A percentile compares a stretch with the other conserved stretches of the same genome.
Evolutionary conservation across 1,140 invertebrate species (phyloP).

Genomic region (Thalassaphorura encarpata): DNA sequence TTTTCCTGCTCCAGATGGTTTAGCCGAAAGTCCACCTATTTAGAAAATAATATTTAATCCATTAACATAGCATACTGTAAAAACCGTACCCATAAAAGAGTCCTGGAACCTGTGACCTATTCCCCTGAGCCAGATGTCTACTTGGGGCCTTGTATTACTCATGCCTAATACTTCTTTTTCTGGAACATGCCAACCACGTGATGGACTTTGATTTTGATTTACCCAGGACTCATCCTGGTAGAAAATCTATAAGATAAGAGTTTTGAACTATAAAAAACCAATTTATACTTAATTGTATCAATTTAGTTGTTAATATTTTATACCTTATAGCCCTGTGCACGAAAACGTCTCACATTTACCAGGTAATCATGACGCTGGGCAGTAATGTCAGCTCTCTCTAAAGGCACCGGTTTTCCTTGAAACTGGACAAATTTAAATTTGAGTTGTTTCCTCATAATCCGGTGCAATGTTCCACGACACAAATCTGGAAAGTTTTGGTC

Average conservation of each 20-base stretch:
- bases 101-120: neutral
- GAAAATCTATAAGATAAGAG: neutral
- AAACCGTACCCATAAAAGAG: neutral
- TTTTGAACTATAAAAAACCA: too few relatives aligned
- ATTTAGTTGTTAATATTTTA: neutral
- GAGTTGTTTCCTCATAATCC: neutral
- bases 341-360: neutral
- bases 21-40: neutral
- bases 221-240: slow-evolving; percentile 2
- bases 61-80: too few relatives aligned
- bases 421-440: slow-evolving; percentile 2
- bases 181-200: neutral
- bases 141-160: neutral
- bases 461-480: neutral
- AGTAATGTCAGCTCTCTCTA: slow-evolving; percentile 1
- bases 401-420: slow-evolving; percentile 2
- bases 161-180: neutral
- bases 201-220: neutral
- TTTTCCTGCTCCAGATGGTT: neutral
- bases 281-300: neutral
- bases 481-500: slow-evolving; percentile 3
- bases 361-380: neutral
- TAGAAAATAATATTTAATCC: too few relatives aligned
- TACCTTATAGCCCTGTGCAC: neutral
- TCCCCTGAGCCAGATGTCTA: neutral